Evolutionary conservation across 92 coral and sea anemone genomes (phyloP), one percentile per base, ranked within the genome.

Genomic region (Palythoa grandis): DNA sequence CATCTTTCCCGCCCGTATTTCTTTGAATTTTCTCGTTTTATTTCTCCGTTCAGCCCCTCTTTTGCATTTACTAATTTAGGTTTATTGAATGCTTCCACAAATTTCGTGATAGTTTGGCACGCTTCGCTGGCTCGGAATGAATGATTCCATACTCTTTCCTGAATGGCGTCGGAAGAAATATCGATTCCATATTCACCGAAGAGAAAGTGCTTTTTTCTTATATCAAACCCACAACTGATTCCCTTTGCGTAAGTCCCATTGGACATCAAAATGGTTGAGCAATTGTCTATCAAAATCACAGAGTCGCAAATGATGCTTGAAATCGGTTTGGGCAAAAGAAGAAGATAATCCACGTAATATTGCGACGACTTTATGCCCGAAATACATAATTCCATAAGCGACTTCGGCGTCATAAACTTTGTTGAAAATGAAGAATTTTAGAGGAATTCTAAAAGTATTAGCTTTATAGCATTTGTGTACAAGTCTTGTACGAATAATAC

Each of bases 371-470:
- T 80, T 73, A 80, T 80, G 61, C 61, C 61, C 22, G 85, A 80
- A 66, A 67, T 68, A 80, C 85, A 80, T 29, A 66, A 68, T 14
- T 80, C 85, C 74, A 35, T 15, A 35, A 80, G 85, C 74, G 85
- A 80, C 58, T 80, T 80, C 85, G 74, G 72, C 71, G 85, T 17
- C 85, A 80, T 80, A 14, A 11, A 19, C 2, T 11, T 16, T 63
- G 8, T 2, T 63, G 15, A 6, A 40, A 38, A 39, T 61, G 25
- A 43, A 40, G 71, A 39, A 61, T n/a, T 15, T 38, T 0, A 22
- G 37, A 38, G 16, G 7, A 2, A 13, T 1, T 63, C 43, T 5
- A 37, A 79, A 61, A 17, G 7, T 39, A n/a, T 16, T 13, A 39
- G 52, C 37, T 50, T 12, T 35, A 10, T 16, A 61, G 11, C 20